Conservation (phyloP, 2,113 vertebrate species). For the Rafetus swinhoei region DNA sequence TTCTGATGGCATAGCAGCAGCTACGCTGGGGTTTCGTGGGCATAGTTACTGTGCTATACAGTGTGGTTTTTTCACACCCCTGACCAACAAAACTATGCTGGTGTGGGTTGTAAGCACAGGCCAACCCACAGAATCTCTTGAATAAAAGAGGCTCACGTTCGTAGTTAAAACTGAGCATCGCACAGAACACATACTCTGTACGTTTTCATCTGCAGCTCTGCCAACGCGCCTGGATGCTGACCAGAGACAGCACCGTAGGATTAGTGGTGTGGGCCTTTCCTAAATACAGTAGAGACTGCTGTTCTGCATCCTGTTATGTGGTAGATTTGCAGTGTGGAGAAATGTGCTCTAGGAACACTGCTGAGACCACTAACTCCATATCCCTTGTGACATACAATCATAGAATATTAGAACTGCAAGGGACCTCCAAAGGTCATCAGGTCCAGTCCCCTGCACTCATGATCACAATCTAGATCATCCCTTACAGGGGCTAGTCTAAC, state of each 20-base stretch:
- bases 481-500: too few relatives aligned
- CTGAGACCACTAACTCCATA: accelerated
- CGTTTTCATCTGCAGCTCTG: background rate
- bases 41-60: background rate
- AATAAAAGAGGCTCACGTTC: background rate
- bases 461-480: too few relatives aligned
- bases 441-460: too few relatives aligned
- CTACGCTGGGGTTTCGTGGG: background rate
- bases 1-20: too few relatives aligned
- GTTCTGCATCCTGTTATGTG: background rate
- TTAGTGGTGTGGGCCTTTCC: background rate
- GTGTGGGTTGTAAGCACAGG: too few relatives aligned
- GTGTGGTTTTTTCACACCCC: too few relatives aligned
- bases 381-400: background rate
- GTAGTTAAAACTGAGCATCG: background rate
- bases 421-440: too few relatives aligned
- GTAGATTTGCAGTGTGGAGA: too few relatives aligned
- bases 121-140: background rate
- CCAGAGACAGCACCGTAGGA: too few relatives aligned
- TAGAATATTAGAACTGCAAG: too few relatives aligned
- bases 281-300: background rate
- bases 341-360: accelerated
- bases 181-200: background rate
- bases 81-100: too few relatives aligned
- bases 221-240: background rate